A percentile compares a stretch with the other conserved stretches of the same genome.
phyloP scores from a whole-genome alignment of 2,888 invertebrate genomes.

The Nomada hirtipes region DNA sequence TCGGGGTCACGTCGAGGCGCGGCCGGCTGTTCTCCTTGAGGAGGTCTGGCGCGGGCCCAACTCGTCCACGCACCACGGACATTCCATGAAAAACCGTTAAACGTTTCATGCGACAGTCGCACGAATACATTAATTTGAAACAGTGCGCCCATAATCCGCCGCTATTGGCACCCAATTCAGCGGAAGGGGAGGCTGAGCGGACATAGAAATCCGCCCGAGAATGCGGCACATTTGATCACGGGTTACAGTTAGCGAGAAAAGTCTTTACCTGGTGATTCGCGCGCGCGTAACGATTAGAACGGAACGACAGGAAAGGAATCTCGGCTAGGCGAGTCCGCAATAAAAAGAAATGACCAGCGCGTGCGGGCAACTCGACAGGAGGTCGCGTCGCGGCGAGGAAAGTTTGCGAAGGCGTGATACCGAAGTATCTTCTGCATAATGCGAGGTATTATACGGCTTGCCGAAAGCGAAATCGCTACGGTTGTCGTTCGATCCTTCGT shows the following conservation, averaged over 20 bases:
- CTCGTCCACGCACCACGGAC: conserved; percentile 75
- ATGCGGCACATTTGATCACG: not conserved
- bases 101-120: conserved; percentile 71
- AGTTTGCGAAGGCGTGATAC: conserved; percentile 62
- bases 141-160: conserved; percentile 36
- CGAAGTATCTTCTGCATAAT: conserved; percentile 47
- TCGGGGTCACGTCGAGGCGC: conserved; percentile 82
- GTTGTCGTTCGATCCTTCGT: conserved; percentile 29
- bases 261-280: not conserved
- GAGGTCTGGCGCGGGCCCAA: conserved; percentile 82
- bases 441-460: conserved; percentile 57
- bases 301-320: not conserved
- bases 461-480: conserved; percentile 65
- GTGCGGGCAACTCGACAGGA: conserved; percentile 18
- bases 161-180: conserved; percentile 5
- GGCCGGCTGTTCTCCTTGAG: conserved; percentile 75
- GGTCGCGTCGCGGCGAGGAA: conserved; percentile 52
- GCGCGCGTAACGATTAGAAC: not conserved
- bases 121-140: conserved; percentile 73
- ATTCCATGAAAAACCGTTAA: conserved; percentile 84
- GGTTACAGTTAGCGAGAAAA: conserved; percentile 53
- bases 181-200: conserved; percentile 19
- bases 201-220: not conserved
- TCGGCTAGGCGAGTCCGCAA: conserved; percentile 4
- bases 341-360: not conserved